Evolutionary conservation across 2,888 invertebrate genomes (phyloP).

Genomic region (Tetrapedia diversipes): DNA sequence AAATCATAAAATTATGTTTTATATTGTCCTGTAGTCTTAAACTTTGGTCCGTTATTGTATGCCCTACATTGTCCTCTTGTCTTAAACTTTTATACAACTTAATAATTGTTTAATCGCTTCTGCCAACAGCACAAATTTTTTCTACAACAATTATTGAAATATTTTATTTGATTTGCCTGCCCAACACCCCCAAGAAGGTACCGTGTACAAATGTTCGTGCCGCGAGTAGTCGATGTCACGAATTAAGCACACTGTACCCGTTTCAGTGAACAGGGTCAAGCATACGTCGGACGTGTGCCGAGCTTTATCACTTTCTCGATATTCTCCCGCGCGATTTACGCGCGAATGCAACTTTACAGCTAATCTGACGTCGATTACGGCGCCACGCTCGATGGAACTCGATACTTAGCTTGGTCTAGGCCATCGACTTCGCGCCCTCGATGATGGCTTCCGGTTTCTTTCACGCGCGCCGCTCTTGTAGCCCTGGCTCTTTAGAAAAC

Average conservation of each 20-base stretch:
- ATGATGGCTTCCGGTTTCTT: constrained; percentile 28
- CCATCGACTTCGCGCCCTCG: constrained; percentile 21
- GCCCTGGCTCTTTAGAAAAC: constrained; percentile 47
- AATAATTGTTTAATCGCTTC: too few relatives aligned
- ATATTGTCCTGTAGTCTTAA: too few relatives aligned
- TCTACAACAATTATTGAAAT: too few relatives aligned
- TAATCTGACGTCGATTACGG: constrained; percentile 23
- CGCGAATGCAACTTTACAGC: constrained; percentile 9
- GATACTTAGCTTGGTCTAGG: constrained; percentile 27
- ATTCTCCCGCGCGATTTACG: constrained; percentile 9
- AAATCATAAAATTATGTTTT: too few relatives aligned
- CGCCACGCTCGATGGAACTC: constrained; percentile 18
- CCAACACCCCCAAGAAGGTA: too few relatives aligned
- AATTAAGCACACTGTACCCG: constrained; percentile 10
- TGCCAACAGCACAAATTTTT: too few relatives aligned
- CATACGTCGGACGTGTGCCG: constrained; percentile 7
- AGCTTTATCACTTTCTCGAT: constrained; percentile 1
- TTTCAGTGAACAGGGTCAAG: constrained; percentile 22
- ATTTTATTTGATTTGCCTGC: too few relatives aligned
- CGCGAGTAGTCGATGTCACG: constrained; percentile 13
- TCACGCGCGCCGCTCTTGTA: constrained; percentile 8
- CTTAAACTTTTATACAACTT: too few relatives aligned
- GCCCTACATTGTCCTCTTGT: too few relatives aligned
- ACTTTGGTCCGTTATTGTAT: too few relatives aligned
- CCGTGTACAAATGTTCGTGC: constrained; percentile 2